These are phyloP conservation scores for Cassiopea xamachana DNA, from an alignment of 30 jellyfish, hydroid and myxozoan species.

Conservation along the genomic window DNA sequence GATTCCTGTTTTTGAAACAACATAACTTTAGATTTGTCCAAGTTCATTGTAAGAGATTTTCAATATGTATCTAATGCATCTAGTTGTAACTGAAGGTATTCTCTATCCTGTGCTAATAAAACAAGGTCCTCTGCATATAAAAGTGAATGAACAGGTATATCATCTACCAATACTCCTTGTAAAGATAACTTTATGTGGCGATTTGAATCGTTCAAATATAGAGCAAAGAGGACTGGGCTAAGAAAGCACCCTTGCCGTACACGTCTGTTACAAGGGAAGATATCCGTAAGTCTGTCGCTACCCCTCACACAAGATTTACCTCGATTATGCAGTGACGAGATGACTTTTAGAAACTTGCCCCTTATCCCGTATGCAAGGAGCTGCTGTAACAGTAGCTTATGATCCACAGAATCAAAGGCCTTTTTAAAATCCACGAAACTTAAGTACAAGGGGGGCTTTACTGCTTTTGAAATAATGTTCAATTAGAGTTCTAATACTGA, in stretches of 20 bases:
- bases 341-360: constrained; percentile 35
- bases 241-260: constrained; percentile 60
- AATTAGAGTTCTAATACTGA: constrained; percentile 27
- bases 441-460: constrained; percentile 20
- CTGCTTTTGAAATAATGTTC: constrained; percentile 28
- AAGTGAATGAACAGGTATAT: constrained; percentile 23
- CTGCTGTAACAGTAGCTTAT: constrained; percentile 34
- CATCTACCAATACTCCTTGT: constrained; percentile 24
- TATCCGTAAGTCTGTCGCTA: constrained; percentile 46
- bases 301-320: constrained; percentile 49
- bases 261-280: constrained; percentile 41
- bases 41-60: constrained; percentile 13
- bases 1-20: constrained; percentile 9
- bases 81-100: constrained; percentile 38
- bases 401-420: constrained; percentile 48
- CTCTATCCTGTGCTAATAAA: constrained; percentile 22
- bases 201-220: constrained; percentile 43
- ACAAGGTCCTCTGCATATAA: constrained; percentile 50
- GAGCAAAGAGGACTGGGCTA: constrained; percentile 53
- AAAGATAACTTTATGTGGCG: constrained; percentile 8
- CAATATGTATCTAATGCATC: constrained; percentile 16
- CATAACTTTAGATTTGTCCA: constrained; percentile 30
- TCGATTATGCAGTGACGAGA: constrained; percentile 36
- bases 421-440: constrained; percentile 28
- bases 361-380: constrained; percentile 30